phyloP scores from a whole-genome alignment of 2,113 vertebrate genomes.

The Gadus macrocephalus region DNA sequence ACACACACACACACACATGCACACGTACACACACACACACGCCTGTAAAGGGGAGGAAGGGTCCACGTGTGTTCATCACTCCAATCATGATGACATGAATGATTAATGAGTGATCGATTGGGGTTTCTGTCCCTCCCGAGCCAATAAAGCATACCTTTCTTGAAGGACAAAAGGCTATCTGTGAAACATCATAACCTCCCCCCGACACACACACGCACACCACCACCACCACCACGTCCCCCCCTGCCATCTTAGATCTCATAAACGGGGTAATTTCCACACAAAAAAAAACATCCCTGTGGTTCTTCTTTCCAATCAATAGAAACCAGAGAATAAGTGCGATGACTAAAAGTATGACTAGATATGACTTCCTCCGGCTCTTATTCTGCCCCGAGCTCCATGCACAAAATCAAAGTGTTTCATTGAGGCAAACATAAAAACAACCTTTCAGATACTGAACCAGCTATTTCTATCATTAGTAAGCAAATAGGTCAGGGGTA shows the following conservation, averaged over 20 bases:
- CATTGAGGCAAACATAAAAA: too few species aligned
- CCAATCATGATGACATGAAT: constrained; percentile 57
- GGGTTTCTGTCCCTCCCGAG: constrained; percentile 33
- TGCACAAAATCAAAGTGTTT: too few species aligned
- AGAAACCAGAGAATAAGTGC: not conserved
- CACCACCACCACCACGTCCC: too few species aligned
- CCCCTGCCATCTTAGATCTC: constrained; percentile 35
- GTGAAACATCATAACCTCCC: constrained; percentile 17
- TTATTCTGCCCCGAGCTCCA: too few species aligned
- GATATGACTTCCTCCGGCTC: too few species aligned
- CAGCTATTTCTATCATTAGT: too few species aligned
- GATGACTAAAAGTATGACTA: not conserved
- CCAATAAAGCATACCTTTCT: constrained; percentile 25
- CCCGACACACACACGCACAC: too few species aligned
- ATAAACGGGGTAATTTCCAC: constrained; percentile 30
- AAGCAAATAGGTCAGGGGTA: too few species aligned
- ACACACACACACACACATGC: not conserved
- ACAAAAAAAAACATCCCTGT: constrained; percentile 8
- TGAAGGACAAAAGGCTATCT: constrained; percentile 12
- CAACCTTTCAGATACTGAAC: too few species aligned
- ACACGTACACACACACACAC: too few species aligned
- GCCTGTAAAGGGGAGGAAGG: too few species aligned
- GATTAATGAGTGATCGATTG: constrained; percentile 58
- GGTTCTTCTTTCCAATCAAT: constrained; percentile 43
- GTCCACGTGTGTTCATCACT: constrained; percentile 48